Base-by-base conservation (phyloP, 2,797 vertebrate genomes). In the Leptatherina wallacei region DNA sequence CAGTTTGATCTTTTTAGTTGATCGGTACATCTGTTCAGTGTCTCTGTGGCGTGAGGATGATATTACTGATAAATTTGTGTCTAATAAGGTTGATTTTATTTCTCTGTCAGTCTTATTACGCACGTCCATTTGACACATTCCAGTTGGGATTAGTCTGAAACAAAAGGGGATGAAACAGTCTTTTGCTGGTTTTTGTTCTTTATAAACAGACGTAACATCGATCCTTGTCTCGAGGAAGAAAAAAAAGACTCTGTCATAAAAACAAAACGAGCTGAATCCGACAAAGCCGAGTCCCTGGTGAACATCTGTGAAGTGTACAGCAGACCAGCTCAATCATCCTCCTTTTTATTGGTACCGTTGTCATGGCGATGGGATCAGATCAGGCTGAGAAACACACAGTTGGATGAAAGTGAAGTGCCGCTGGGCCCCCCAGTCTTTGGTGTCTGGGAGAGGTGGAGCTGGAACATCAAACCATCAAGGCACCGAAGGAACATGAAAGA, bases 291-390 rank as follows among this genome's bases (percentile, higher is more conserved):
- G 8, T 12, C 20, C 2, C 9, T 10, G 52, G 42, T 71, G 81
- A 77, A 85, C 75, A 72, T 82, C 73, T 82, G 77, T 76, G 73
- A 33, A 73, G 73, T 76, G 59, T 80, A 78, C 85, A 66, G 61
- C 58, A 77, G 62, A 61, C 71, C 68, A 16, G 51, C 3, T 65
- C 67, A 5, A 59, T 57, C 55, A 70, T 62, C 42, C 27, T 38
- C 44, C 2, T n/a, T 27, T 69, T 71, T 61, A 40, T 51, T 73
- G 78, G 70, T 47, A 35, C 70, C 0, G 86, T 93, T 75, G 10
- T 85, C 87, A 92, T 92, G 73, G 87, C 13, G 63, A 91, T 77
- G 35, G 79, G 72, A 81, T 86, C 88, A 74, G 82, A 76, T 66
- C 76, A 49, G 71, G 63, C 75, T 68, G 52, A 51, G 75, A 73